Conservation (phyloP, 2,797 vertebrate genomes). For the Epinephelus awoara region DNA sequence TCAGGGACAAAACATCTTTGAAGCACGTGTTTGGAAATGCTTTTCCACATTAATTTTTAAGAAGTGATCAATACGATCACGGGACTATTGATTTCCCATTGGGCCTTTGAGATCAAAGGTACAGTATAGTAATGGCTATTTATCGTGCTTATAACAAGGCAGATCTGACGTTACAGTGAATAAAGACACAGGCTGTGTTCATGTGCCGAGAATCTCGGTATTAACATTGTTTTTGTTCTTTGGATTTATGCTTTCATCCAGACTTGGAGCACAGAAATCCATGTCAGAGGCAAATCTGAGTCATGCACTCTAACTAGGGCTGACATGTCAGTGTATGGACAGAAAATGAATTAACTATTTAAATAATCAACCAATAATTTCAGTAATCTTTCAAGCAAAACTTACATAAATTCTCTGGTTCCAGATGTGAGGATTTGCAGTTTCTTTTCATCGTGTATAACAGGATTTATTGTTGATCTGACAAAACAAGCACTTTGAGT, state of each 20-base stretch:
- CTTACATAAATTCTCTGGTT: not conserved
- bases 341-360: not conserved
- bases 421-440: no score
- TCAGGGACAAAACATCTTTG: not conserved
- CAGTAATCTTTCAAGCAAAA: not conserved
- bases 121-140: not conserved
- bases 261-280: not conserved
- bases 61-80: conserved; percentile 10
- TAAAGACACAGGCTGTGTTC: not conserved
- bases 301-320: conserved; percentile 1
- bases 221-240: not conserved
- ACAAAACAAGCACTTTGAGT: not conserved
- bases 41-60: conserved; percentile 6
- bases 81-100: conserved; percentile 19
- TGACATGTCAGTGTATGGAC: conserved; percentile 2
- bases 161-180: conserved; percentile 10
- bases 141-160: conserved; percentile 8
- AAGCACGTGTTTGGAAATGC: not conserved
- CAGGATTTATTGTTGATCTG: not conserved
- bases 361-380: not conserved
- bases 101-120: conserved; percentile 2
- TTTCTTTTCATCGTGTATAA: no score
- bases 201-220: not conserved
- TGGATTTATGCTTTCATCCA: conserved; percentile 23
- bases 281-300: conserved; percentile 7